Base-by-base conservation (phyloP, 2,113 vertebrate species). In the Percopsis transmontana region DNA sequence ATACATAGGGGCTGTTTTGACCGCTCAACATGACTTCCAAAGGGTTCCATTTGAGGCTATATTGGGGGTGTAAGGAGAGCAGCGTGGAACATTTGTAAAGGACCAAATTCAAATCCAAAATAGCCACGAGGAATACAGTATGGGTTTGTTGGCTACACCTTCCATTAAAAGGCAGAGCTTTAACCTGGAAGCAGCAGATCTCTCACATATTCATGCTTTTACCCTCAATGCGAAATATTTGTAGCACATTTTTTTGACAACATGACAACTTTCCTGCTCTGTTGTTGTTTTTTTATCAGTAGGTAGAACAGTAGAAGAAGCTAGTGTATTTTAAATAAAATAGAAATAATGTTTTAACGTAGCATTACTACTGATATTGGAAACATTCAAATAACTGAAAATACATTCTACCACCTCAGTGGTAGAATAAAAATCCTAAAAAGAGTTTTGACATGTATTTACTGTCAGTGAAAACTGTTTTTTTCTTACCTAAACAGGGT, bases 51-150 rank as follows among this genome's bases (percentile, higher is more conserved):
- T 87, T 78, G 71, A 75, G 63, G 51, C 80, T 89, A 88, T 85
- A 83, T 87, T 53, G 66, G 27, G 87, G 89, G 80, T 2, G 80
- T 80, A 87, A 81, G 82, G 58, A 59, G 84, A 85, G 89, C 48
- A 68, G 61, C 73, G 66, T 70, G 74, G 85, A 85, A 84, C 79
- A 78, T 76, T 78, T 39, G 64, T 74, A 87, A 83, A 80, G 41
- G 70, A 44, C 65, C 56, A 72, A 86, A 80, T 72, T 62, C 77
- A 62, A 68, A 76, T 82, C 67, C 45, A 87, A 90, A 88, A 87
- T 84, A 86, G 86, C 24, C 64, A 52, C 63, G 58, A 54, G 83
- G 20, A 6, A 7, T 33, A 33, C 5, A 86, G 70, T 76, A 45
- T 11, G 55, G 60, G 72, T 84, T 74, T 83, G 84, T 80, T 58